These are phyloP conservation scores for Dipodomys merriami DNA, from an alignment of 2,113 vertebrate species.

Conservation along the genomic window DNA sequence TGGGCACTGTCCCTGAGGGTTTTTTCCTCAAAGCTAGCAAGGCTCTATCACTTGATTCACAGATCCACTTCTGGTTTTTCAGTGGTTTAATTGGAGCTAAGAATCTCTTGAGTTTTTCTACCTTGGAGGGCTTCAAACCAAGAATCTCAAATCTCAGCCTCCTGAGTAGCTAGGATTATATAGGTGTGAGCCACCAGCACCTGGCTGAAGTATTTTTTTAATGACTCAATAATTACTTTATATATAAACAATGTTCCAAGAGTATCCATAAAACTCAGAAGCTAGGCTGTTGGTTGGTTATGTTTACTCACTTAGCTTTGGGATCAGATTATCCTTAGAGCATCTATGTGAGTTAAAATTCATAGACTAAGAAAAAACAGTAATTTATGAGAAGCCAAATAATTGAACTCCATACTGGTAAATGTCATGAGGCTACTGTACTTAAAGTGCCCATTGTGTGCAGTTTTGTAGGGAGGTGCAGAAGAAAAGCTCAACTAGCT, in stretches of 20 bases:
- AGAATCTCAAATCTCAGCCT: too few relatives aligned
- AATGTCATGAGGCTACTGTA: neutral
- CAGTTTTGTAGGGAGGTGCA: neutral
- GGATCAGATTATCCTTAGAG: neutral
- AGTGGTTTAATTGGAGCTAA: too few relatives aligned
- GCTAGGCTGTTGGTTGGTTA: neutral
- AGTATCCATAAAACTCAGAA: neutral
- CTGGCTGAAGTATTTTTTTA: too few relatives aligned
- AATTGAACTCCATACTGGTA: neutral
- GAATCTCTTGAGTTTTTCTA: too few relatives aligned
- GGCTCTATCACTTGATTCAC: too few relatives aligned
- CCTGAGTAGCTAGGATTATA: too few relatives aligned
- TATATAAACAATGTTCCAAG: neutral
- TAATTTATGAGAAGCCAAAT: neutral
- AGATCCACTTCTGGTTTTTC: too few relatives aligned
- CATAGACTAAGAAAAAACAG: neutral
- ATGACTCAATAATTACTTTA: neutral
- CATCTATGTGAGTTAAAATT: neutral
- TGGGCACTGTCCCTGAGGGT: too few relatives aligned
- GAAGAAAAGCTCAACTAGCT: neutral
- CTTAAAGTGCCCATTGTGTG: neutral
- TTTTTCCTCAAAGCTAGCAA: too few relatives aligned
- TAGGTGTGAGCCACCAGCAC: too few relatives aligned
- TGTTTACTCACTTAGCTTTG: neutral
- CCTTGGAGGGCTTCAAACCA: too few relatives aligned